phyloP scores from a whole-genome alignment of 2,113 vertebrate genomes.

The Zosterops hypoxanthus region DNA sequence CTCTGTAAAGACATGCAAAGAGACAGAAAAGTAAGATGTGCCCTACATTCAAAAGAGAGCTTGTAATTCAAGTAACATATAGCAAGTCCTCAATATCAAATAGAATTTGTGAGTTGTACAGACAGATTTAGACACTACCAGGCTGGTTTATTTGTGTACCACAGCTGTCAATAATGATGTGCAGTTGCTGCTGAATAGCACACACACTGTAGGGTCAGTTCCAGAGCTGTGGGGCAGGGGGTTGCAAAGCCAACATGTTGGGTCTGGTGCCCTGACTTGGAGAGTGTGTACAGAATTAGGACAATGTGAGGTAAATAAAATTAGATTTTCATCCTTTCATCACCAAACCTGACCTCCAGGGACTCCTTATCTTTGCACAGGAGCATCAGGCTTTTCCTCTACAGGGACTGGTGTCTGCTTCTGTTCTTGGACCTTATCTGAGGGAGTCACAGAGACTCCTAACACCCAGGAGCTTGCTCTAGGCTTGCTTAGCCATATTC shows the following conservation, averaged over 20 bases:
- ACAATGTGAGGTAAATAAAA: neutral
- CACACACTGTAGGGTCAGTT: neutral
- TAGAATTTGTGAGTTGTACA: neutral
- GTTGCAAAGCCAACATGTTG: neutral
- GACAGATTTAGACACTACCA: neutral
- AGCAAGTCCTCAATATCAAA: neutral
- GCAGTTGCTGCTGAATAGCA: neutral
- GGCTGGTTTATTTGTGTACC: neutral
- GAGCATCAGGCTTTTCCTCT: neutral
- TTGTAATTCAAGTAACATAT: neutral
- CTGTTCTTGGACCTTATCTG: neutral
- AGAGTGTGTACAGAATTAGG: neutral
- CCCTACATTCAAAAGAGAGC: neutral
- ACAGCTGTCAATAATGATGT: neutral
- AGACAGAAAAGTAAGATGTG: neutral
- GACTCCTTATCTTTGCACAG: neutral
- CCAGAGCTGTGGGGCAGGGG: neutral
- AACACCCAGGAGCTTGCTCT: neutral
- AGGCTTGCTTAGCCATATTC: neutral
- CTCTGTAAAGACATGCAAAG: neutral
- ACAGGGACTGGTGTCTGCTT: neutral
- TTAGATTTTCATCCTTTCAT: neutral
- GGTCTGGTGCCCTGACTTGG: neutral
- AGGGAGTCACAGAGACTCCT: neutral
- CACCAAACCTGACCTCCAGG: neutral